Evolutionary conservation across 2,797 vertebrate genomes (phyloP).

Genomic region (Cyprinodon diabolis): DNA sequence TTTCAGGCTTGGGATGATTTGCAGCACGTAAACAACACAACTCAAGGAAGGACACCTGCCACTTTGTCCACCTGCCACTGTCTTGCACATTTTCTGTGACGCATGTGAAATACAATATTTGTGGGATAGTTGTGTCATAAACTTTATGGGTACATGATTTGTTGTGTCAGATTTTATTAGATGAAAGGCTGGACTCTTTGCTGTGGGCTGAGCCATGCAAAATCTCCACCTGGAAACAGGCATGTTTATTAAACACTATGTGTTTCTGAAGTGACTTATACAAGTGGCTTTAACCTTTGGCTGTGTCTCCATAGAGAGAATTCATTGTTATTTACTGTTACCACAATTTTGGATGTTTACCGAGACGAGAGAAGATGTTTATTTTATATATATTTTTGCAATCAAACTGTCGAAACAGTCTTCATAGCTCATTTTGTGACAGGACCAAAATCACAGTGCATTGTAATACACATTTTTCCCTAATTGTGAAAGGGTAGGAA

Average conservation of each 20-base stretch:
- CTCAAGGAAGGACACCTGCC: slow-evolving; percentile 75
- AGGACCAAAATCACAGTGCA: too few relatives aligned
- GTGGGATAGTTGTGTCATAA: slow-evolving; percentile 73
- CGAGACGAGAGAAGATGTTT: too few relatives aligned
- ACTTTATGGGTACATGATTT: slow-evolving; percentile 79
- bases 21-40: slow-evolving; percentile 71
- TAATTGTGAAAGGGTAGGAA: too few relatives aligned
- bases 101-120: slow-evolving; percentile 75
- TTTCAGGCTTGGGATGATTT: slow-evolving; percentile 64
- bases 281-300: background rate
- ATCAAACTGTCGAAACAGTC: too few relatives aligned
- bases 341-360: background rate
- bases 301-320: background rate
- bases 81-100: slow-evolving; percentile 54
- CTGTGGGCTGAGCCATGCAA: slow-evolving; percentile 50
- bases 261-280: slow-evolving; percentile 8
- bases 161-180: slow-evolving; percentile 75
- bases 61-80: slow-evolving; percentile 65
- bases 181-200: slow-evolving; percentile 65
- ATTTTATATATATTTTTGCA: too few relatives aligned
- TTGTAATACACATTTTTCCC: too few relatives aligned
- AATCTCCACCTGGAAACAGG: slow-evolving; percentile 33
- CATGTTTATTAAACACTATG: slow-evolving; percentile 26
- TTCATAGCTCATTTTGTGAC: too few relatives aligned
- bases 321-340: background rate